A percentile compares a stretch with the other conserved stretches of the same genome.
Conservation (phyloP, 2,113 vertebrate species). For the Notarius quadriscutis region DNA sequence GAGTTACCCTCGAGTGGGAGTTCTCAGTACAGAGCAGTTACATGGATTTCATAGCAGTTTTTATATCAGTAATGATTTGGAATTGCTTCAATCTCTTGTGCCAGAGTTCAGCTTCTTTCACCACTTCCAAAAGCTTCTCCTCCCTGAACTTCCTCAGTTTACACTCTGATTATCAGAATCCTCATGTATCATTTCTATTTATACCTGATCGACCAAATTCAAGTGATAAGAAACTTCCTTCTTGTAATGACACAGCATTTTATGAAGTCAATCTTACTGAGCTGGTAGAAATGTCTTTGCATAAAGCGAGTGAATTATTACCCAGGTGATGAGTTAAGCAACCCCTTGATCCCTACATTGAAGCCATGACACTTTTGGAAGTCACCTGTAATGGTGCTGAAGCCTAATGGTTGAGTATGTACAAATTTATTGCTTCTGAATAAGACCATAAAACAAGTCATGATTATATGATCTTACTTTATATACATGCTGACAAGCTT, state of each 20-base stretch:
- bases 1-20: too few species aligned
- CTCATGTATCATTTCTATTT: background rate
- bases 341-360: background rate
- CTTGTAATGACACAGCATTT: background rate
- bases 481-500: too few species aligned
- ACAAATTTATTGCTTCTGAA: background rate
- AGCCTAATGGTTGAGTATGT: background rate
- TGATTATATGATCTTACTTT: background rate
- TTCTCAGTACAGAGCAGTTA: too few species aligned
- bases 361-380: background rate
- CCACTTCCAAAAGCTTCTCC: background rate
- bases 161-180: too few species aligned
- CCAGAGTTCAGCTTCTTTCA: background rate
- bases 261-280: background rate
- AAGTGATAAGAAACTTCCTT: background rate
- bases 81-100: too few species aligned
- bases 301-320: background rate
- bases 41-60: too few species aligned
- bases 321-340: background rate
- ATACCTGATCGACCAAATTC: too few species aligned
- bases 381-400: background rate
- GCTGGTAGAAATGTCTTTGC: background rate
- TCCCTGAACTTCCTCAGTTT: too few species aligned
- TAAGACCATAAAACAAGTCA: background rate
- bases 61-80: too few species aligned